phyloP scores from a whole-genome alignment of 2,797 vertebrate species.

The Halcyon leucocephala region DNA sequence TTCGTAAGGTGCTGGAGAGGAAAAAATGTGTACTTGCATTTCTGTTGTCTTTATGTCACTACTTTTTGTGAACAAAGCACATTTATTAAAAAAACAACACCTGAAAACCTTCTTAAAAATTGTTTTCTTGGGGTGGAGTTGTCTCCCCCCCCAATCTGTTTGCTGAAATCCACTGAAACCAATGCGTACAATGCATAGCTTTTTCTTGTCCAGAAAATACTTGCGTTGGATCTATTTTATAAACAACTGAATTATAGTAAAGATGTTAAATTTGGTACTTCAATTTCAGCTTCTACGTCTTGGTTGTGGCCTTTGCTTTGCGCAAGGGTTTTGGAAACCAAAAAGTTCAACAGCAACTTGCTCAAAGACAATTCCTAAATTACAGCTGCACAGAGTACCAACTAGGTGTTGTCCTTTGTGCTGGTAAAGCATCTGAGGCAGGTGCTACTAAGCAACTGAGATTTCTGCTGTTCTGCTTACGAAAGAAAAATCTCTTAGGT shows the following conservation, averaged over 20 bases:
- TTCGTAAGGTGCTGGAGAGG: constrained; percentile 60
- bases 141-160: not conserved
- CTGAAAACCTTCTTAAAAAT: not conserved
- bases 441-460: not conserved
- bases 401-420: not conserved
- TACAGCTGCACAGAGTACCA: not conserved
- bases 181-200: not conserved
- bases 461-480: not conserved
- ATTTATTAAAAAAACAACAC: constrained; percentile 75
- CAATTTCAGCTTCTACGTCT: not conserved
- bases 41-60: constrained; percentile 80
- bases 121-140: not conserved
- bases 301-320: not conserved
- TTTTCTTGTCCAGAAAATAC: not conserved
- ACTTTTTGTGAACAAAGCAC: constrained; percentile 81
- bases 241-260: not conserved
- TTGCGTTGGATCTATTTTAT: not conserved
- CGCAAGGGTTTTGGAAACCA: fast-evolving
- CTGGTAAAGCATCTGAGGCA: not conserved
- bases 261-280: not conserved
- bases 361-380: not conserved
- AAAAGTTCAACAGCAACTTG: not conserved
- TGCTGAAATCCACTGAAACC: not conserved
- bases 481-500: not conserved
- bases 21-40: constrained; percentile 70